Base-by-base conservation (phyloP, 2,797 vertebrate species). In the Xerus rutilus region DNA sequence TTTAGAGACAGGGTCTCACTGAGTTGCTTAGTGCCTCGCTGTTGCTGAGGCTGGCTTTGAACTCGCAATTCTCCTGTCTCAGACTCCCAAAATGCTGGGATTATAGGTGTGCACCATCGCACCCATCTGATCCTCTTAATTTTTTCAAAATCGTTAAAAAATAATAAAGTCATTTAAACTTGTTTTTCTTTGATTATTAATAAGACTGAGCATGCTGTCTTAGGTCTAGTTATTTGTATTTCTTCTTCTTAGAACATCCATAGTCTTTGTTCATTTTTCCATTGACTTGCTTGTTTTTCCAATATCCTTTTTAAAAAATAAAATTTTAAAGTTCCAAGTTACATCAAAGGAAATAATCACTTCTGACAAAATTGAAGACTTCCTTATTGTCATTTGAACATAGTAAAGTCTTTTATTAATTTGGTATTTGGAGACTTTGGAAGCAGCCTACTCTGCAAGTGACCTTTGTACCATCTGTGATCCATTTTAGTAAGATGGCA, bases 391-490 rank as follows among this genome's bases (percentile, higher is more conserved):
- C 69, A 96, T 87, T 94, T 97, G 86, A 95, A 45, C 49, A 59
- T 49, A 91, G 72, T 62, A 54, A 95, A 89, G 15, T 91, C 92
- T 89, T 59, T 62, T 62, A 69, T 93, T 96, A 86, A 85, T 77
- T 96, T 97, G 79, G 73, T 59, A 94, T 91, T 96, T 94, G 54
- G 85, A 77, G 52, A 86, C 78, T 91, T 96, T 74, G 62, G 67
- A 39, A 84, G 94, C 73, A 94, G 77, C 10, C 32, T 88, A 20
- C 54, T 96, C 73, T 95, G 20, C 52, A 90, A 83, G 28, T 86
- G 85, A 94, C 52, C 89, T 97, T 96, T 96, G 52, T 72, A 73
- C 69, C 85, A 93, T 96, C 95, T 97, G 92, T 93, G 88, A 89
- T 95, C 77, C 72, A 73, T 90, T 95, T 95, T 65, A 95, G 47